Conservation (phyloP, 2,113 vertebrate species). For the Martes martes region DNA sequence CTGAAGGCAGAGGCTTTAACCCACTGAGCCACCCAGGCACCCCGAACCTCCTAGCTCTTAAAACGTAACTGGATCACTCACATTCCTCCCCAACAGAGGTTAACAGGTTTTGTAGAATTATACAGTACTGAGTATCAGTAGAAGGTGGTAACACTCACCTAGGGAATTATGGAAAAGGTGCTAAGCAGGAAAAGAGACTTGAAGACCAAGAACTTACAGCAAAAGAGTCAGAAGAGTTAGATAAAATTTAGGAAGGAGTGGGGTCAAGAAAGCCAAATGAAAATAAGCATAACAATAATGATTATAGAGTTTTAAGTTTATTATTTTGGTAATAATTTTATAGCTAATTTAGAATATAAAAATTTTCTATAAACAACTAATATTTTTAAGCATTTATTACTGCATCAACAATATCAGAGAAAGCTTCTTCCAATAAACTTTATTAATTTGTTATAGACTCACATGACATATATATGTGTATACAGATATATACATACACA, state of each 20-base stretch:
- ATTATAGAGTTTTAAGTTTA: neutral
- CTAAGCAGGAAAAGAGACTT: neutral
- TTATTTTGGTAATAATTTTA: neutral
- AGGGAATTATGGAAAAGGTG: neutral
- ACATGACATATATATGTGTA: neutral
- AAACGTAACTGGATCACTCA: neutral
- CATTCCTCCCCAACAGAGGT: neutral
- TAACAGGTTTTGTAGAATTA: slow-evolving; percentile 15
- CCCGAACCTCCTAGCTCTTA: neutral
- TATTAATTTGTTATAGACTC: neutral
- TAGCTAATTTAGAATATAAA: neutral
- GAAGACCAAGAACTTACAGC: neutral
- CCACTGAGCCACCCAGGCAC: too few species aligned
- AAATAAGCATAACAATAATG: neutral
- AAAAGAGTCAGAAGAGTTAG: neutral
- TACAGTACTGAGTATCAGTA: neutral
- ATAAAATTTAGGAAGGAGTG: neutral
- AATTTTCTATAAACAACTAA: neutral
- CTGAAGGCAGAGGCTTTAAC: too few species aligned
- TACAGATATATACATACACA: neutral
- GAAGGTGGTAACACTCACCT: neutral
- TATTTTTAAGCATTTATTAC: neutral
- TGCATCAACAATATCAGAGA: slow-evolving; percentile 11
- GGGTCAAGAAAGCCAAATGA: slow-evolving; percentile 23
- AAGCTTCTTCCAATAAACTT: neutral